phyloP scores from a whole-genome alignment of 2,888 invertebrate species.

The Tachystola acroxantha region DNA sequence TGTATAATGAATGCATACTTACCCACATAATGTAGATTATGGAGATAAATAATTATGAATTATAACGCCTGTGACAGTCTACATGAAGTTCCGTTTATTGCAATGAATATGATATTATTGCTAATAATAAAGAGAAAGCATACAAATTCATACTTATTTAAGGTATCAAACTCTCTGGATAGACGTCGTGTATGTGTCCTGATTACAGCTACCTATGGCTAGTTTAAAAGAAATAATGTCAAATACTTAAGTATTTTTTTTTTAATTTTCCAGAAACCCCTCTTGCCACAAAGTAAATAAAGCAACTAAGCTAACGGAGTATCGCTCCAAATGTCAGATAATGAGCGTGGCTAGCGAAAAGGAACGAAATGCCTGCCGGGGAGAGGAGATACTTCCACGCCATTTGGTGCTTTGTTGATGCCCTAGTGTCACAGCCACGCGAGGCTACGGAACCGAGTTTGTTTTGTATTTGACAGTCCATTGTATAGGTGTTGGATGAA shows the following conservation, averaged over 20 bases:
- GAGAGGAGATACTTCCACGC: conserved; percentile 69
- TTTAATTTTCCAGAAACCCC: too few relatives aligned
- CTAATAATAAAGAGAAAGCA: too few relatives aligned
- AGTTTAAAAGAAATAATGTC: too few relatives aligned
- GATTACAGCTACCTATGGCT: too few relatives aligned
- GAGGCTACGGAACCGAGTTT: conserved; percentile 23
- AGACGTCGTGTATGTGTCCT: too few relatives aligned
- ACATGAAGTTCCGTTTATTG: neutral
- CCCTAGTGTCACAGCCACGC: conserved; percentile 61
- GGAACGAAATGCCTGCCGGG: conserved; percentile 63
- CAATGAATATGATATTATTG: too few relatives aligned
- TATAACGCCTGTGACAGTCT: conserved; percentile 1
- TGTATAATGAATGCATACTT: conserved; percentile 6
- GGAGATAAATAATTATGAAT: conserved; percentile 11
- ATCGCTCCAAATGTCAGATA: conserved; percentile 64
- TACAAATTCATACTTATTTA: too few relatives aligned
- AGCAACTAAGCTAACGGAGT: conserved; percentile 67
- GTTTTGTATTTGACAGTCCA: conserved; percentile 4
- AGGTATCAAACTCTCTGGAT: too few relatives aligned
- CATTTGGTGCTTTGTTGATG: conserved; percentile 71
- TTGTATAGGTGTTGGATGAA: neutral
- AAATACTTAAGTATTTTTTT: too few relatives aligned
- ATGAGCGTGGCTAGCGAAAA: conserved; percentile 66
- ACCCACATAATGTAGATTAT: conserved; percentile 13
- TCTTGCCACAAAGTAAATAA: conserved; percentile 60